Percentiles rank a stretch among this genome's conserved stretches.
These are phyloP conservation scores for Cordilura impudica DNA, from an alignment of 2,888 invertebrate genomes.

Conservation along the genomic window DNA sequence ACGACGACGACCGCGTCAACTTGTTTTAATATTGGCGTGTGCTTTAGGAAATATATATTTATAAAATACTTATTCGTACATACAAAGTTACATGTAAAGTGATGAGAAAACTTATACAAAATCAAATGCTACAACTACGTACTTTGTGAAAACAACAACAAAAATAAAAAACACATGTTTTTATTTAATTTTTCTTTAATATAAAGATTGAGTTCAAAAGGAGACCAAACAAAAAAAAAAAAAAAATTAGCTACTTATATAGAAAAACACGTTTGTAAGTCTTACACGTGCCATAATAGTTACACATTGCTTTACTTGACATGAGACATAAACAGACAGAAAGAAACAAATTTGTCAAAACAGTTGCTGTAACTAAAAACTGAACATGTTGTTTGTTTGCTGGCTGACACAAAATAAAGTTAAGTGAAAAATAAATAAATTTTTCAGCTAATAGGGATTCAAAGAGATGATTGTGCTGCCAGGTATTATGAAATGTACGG, in stretches of 20 bases:
- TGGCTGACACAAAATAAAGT: neutral
- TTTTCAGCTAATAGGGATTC: neutral
- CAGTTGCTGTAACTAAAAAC: neutral
- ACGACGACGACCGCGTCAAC: constrained; percentile 33
- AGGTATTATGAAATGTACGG: no score
- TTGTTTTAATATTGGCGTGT: neutral
- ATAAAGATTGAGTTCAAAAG: neutral
- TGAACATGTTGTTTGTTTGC: neutral
- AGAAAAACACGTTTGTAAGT: neutral
- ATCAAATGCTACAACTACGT: neutral
- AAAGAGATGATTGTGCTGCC: no score
- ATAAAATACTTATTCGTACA: no score
- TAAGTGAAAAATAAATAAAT: neutral
- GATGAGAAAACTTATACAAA: neutral
- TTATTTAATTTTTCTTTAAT: neutral
- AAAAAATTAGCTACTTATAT: neutral
- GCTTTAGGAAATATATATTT: neutral
- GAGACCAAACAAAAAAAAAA: no score
- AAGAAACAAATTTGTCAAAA: neutral
- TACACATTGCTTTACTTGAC: neutral
- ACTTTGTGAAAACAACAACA: neutral
- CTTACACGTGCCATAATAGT: neutral
- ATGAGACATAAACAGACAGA: neutral
- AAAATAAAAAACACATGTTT: no score
- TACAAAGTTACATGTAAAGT: no score